Percentiles rank a stretch among this genome's conserved stretches.
These are phyloP conservation scores for Ctenicera cuprea DNA, from an alignment of 2,888 invertebrate genomes.

Conservation along the genomic window DNA sequence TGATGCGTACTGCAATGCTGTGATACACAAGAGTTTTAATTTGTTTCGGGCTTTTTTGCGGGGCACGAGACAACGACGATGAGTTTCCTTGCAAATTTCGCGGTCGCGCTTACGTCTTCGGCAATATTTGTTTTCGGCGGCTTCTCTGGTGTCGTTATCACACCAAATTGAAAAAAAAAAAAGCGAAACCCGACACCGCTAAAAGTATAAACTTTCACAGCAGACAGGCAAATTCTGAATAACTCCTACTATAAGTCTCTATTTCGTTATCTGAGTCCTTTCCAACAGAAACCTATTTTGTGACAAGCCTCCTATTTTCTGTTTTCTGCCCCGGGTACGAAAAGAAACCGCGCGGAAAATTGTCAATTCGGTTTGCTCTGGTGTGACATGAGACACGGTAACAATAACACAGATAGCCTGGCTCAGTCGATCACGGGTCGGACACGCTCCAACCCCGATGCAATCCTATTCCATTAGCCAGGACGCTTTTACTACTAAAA, in stretches of 20 bases:
- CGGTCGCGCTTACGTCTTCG: constrained; percentile 22
- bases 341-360: constrained; percentile 83
- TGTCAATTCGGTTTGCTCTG: constrained; percentile 77
- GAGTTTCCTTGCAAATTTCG: constrained; percentile 18
- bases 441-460: constrained; percentile 58
- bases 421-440: constrained; percentile 58
- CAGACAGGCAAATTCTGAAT: constrained; percentile 59
- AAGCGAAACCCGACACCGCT: constrained; percentile 30
- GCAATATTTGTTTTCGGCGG: constrained; percentile 24
- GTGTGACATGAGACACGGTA: constrained; percentile 68
- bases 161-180: constrained; percentile 41
- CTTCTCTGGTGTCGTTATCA: constrained; percentile 42
- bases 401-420: constrained; percentile 67
- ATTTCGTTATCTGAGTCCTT: constrained; percentile 67
- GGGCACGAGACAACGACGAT: constrained; percentile 5
- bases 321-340: constrained; percentile 69
- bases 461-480: constrained; percentile 59
- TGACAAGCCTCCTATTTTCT: constrained; percentile 68
- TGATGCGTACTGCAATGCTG: constrained; percentile 54
- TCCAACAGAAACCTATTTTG: constrained; percentile 64
- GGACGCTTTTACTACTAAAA: constrained; percentile 52
- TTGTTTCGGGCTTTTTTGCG: constrained; percentile 58
- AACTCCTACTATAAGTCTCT: constrained; percentile 69
- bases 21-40: constrained; percentile 58
- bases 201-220: constrained; percentile 44